A percentile compares a stretch with the other conserved stretches of the same genome.
Conservation (phyloP, 2,113 vertebrate species). For the Chaetodon trifascialis region DNA sequence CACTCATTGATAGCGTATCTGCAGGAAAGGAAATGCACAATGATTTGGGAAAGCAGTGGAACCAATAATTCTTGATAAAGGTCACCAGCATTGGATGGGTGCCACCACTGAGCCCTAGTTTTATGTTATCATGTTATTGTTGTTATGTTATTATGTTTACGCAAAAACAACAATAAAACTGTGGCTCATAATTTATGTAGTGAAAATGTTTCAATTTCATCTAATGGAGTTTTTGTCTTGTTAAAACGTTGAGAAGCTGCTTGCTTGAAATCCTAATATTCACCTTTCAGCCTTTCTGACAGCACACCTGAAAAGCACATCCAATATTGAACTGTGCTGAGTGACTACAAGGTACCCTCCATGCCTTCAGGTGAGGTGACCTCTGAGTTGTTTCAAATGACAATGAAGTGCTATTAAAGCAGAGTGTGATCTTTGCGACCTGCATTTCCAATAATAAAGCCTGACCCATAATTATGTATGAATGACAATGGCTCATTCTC, state of each 20-base stretch:
- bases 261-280: neutral
- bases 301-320: constrained; percentile 37
- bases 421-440: constrained; percentile 59
- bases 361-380: constrained; percentile 73
- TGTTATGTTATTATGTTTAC: too few species aligned
- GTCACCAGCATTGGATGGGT: constrained; percentile 17
- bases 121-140: neutral
- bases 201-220: neutral
- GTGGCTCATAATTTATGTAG: neutral
- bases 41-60: constrained; percentile 27
- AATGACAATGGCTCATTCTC: constrained; percentile 77
- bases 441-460: constrained; percentile 46
- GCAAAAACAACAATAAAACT: neutral
- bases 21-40: constrained; percentile 61
- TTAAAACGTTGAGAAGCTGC: neutral
- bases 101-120: constrained; percentile 14
- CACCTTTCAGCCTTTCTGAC: constrained; percentile 15
- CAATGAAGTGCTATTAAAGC: constrained; percentile 71
- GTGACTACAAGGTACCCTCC: constrained; percentile 58
- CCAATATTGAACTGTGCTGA: constrained; percentile 68
- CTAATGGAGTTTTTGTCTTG: neutral
- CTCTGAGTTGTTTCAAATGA: constrained; percentile 64
- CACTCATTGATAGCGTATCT: constrained; percentile 71
- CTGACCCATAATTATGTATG: constrained; percentile 72
- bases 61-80: constrained; percentile 45